These are phyloP conservation scores for Tokudaia tokunoshimensis DNA, from an alignment of 2,797 vertebrate genomes.

Conservation along the genomic window DNA sequence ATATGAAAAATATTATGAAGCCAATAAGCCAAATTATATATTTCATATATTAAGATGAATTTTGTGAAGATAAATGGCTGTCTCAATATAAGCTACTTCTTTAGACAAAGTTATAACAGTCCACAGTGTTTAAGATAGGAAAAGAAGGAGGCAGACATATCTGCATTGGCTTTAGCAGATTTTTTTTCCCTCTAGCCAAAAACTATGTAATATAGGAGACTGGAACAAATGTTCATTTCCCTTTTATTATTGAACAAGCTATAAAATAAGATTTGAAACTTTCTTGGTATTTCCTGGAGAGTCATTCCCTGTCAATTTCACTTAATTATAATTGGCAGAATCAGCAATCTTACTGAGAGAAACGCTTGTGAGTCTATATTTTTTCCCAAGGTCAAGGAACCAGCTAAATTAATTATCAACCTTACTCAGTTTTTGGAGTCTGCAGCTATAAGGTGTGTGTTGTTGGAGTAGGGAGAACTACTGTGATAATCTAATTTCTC, in stretches of 20 bases:
- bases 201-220: background rate
- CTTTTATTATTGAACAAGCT: slow-evolving; percentile 8
- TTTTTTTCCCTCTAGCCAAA: slow-evolving; percentile 67
- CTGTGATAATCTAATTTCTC: slow-evolving; percentile 53
- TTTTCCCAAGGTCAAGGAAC: slow-evolving; percentile 32
- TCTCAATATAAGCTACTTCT: background rate
- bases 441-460: background rate
- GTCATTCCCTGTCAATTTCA: background rate
- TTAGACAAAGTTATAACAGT: background rate
- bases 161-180: slow-evolving; percentile 70
- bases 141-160: background rate
- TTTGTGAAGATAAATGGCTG: slow-evolving; percentile 22
- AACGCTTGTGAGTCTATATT: slow-evolving; percentile 34
- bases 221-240: background rate
- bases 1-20: background rate
- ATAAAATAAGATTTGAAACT: background rate
- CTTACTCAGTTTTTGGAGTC: slow-evolving; percentile 8
- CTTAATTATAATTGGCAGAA: slow-evolving; percentile 13
- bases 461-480: background rate
- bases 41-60: background rate
- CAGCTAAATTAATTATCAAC: slow-evolving; percentile 46
- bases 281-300: slow-evolving; percentile 59
- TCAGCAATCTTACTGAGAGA: background rate
- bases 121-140: background rate
- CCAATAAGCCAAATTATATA: background rate